Evolutionary conservation across 30 jellyfish, hydroid and myxozoan species (phyloP), one percentile per base, ranked within the genome.

Genomic region (Rhopilema esculentum): DNA sequence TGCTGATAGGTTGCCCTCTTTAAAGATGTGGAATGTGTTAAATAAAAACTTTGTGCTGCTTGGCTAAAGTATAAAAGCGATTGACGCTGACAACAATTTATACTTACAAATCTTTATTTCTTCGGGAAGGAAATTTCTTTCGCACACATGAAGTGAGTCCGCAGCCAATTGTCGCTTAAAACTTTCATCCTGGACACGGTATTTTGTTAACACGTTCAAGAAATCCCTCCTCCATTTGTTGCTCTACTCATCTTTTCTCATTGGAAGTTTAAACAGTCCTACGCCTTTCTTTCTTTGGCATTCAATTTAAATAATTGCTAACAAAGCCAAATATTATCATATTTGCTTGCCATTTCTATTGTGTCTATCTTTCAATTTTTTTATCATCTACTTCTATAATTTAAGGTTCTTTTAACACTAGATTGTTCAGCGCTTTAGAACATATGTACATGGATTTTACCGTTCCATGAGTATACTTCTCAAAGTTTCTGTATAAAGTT

Each of bases 281-380:
- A 68, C 79, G 77, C 88, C 77, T 77, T 77, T 77, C 78, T 77
- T 77, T 77, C 77, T 77, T 28, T 49, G 64, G 57, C 88, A n/a
- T n/a, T n/a, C n/a, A n/a, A n/a, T n/a, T n/a, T n/a, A n/a, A n/a
- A n/a, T n/a, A n/a, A n/a, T n/a, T n/a, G n/a, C n/a, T n/a, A n/a
- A n/a, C n/a, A n/a, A n/a, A n/a, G n/a, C n/a, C n/a, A n/a, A n/a
- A n/a, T n/a, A n/a, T n/a, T n/a, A n/a, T n/a, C n/a, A n/a, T n/a
- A n/a, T n/a, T n/a, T n/a, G n/a, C n/a, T n/a, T n/a, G n/a, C n/a
- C n/a, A n/a, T n/a, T n/a, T n/a, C n/a, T n/a, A n/a, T n/a, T n/a
- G n/a, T n/a, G n/a, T n/a, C n/a, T n/a, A n/a, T n/a, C n/a, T n/a
- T n/a, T n/a, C n/a, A n/a, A n/a, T n/a, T n/a, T n/a, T n/a, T n/a